A percentile compares a stretch with the other conserved stretches of the same genome.
Conservation (phyloP, 1,140 invertebrate genomes). For the Drosophila bocqueti region DNA sequence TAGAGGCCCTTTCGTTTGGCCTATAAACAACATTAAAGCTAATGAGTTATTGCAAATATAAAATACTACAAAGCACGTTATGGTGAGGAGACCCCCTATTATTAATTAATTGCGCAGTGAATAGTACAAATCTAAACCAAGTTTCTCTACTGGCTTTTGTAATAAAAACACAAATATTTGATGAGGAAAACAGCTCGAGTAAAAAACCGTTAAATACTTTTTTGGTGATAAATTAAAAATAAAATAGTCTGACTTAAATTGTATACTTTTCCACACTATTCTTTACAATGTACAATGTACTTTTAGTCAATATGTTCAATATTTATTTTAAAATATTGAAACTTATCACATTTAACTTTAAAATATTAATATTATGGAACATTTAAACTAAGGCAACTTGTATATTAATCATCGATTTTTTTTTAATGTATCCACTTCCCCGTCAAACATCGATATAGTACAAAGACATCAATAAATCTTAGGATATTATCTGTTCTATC, state of each 20-base stretch:
- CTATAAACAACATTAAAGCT: constrained; percentile 20
- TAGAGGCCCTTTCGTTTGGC: constrained; percentile 4
- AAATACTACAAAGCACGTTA: constrained; percentile 5
- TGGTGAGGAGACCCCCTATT: background rate
- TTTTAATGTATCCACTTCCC: too few relatives aligned
- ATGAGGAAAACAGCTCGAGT: background rate
- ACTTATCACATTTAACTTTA: too few relatives aligned
- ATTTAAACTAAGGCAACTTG: too few relatives aligned
- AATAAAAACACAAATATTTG: background rate
- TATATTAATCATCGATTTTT: too few relatives aligned
- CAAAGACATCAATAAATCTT: too few relatives aligned
- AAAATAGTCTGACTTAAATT: background rate
- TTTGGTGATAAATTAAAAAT: background rate
- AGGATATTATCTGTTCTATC: too few relatives aligned
- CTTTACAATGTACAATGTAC: background rate
- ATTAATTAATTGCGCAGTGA: background rate
- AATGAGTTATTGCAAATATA: constrained; percentile 16
- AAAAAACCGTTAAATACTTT: background rate
- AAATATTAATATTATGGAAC: too few relatives aligned
- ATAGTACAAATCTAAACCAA: background rate
- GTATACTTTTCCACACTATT: background rate
- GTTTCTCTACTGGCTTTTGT: background rate
- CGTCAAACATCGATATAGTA: too few relatives aligned
- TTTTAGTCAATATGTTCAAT: too few relatives aligned
- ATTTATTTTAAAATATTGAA: too few relatives aligned